Percentiles rank a stretch among this genome's conserved stretches.
These are phyloP conservation scores for Girardinichthys multiradiatus DNA, from an alignment of 2,113 vertebrate species.

Conservation along the genomic window DNA sequence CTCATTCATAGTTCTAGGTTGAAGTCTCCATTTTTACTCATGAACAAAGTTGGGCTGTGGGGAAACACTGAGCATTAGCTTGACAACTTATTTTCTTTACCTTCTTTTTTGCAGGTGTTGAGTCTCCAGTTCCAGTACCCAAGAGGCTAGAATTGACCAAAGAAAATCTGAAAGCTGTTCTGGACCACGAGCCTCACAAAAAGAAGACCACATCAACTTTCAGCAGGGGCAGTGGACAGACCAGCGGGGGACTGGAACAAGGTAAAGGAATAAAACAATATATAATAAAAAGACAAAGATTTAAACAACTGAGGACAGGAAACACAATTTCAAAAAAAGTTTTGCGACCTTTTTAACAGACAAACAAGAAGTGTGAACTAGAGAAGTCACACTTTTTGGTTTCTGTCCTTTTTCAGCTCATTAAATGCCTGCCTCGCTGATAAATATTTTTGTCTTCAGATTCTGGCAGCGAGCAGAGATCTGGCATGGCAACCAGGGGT, in stretches of 20 bases:
- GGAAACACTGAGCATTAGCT: neutral
- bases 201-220: conserved; percentile 75
- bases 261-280: conserved; percentile 74
- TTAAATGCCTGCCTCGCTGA: conserved; percentile 16
- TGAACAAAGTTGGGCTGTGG: neutral
- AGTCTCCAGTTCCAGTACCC: conserved; percentile 48
- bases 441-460: conserved; percentile 24
- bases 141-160: conserved; percentile 82
- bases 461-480: conserved; percentile 15
- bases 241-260: conserved; percentile 82
- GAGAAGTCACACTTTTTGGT: conserved; percentile 23
- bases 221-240: conserved; percentile 80
- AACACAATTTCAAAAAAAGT: neutral
- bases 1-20: conserved; percentile 19
- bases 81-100: neutral
- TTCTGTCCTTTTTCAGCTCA: neutral
- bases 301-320: neutral
- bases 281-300: neutral
- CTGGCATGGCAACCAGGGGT: conserved; percentile 24
- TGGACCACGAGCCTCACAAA: conserved; percentile 78
- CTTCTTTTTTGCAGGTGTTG: conserved; percentile 40
- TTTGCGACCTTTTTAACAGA: neutral
- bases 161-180: conserved; percentile 84
- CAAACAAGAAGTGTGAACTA: neutral
- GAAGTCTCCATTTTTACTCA: neutral